phyloP scores from a whole-genome alignment of 2,113 vertebrate genomes.

The Epinephelus moara region DNA sequence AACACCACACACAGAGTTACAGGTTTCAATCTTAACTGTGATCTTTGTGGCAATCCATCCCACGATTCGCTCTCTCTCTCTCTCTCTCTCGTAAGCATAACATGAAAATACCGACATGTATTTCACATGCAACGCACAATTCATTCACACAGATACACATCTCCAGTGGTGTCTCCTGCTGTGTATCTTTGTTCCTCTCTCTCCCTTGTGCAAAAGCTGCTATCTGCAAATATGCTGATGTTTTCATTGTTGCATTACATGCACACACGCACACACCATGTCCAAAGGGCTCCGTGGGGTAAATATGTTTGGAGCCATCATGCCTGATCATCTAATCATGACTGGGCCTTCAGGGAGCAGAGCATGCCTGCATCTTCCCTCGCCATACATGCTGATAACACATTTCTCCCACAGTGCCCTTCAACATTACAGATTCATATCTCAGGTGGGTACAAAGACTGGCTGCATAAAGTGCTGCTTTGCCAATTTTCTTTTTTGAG shows the following conservation, averaged over 20 bases:
- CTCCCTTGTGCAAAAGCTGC: neutral
- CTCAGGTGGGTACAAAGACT: constrained; percentile 34
- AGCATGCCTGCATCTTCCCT: constrained; percentile 28
- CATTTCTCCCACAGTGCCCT: constrained; percentile 62
- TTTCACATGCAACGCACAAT: neutral
- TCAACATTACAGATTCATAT: constrained; percentile 60
- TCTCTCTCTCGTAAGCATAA: neutral
- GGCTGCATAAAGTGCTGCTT: constrained; percentile 35
- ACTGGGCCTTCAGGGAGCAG: constrained; percentile 55
- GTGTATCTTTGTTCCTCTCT: constrained; percentile 11
- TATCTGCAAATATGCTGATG: constrained; percentile 70
- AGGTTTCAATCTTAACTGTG: constrained; percentile 3
- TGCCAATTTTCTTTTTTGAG: constrained; percentile 17
- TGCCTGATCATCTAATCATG: constrained; percentile 74
- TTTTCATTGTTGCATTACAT: constrained; percentile 50
- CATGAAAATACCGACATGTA: neutral
- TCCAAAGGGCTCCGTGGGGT: constrained; percentile 53
- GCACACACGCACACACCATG: constrained; percentile 13
- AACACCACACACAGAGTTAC: neutral
- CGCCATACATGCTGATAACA: constrained; percentile 67
- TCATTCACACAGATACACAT: constrained; percentile 23
- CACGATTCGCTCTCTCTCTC: neutral
- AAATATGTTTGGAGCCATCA: constrained; percentile 73
- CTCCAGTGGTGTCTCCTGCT: constrained; percentile 19
- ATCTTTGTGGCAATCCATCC: neutral